A percentile compares a stretch with the other conserved stretches of the same genome.
Evolutionary conservation across 1,140 invertebrate genomes (phyloP).

Genomic region (Gryllus bimaculatus): DNA sequence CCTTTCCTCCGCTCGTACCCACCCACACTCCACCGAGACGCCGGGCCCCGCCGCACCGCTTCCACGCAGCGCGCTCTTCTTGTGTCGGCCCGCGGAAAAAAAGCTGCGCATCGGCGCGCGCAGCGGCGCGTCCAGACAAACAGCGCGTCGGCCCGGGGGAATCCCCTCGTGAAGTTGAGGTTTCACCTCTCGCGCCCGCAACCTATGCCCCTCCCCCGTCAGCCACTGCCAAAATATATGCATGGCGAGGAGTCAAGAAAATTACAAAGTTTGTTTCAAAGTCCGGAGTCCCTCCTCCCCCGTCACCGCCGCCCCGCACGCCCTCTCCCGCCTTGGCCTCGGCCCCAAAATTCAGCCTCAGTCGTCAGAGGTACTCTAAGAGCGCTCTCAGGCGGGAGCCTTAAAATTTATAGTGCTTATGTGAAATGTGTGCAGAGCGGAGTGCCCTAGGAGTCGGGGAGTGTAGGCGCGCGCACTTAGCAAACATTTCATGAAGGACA

Average conservation of each 20-base stretch:
- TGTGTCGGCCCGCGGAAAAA: no score
- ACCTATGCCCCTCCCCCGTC: no score
- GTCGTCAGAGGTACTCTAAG: neutral
- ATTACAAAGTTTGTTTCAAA: conserved; percentile 11
- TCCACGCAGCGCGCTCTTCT: no score
- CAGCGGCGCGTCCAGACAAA: neutral
- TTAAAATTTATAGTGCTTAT: neutral
- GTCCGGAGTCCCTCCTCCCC: neutral
- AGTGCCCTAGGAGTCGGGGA: neutral
- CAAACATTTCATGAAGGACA: conserved; percentile 4
- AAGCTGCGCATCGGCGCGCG: no score
- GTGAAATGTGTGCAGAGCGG: neutral
- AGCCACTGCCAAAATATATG: no score
- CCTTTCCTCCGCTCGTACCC: no score
- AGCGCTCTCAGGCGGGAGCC: neutral
- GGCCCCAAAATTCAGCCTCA: neutral
- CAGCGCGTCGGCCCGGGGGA: neutral
- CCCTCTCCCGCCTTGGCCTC: conserved; percentile 24
- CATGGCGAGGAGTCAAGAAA: no score
- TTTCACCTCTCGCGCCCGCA: neutral
- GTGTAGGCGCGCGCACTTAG: neutral
- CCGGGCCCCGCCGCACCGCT: no score
- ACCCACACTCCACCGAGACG: no score
- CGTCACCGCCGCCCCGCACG: neutral
- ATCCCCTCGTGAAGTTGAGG: neutral